A percentile compares a stretch with the other conserved stretches of the same genome.
Evolutionary conservation across 1,140 invertebrate genomes (phyloP).

Genomic region (Trachelipus rathkii): DNA sequence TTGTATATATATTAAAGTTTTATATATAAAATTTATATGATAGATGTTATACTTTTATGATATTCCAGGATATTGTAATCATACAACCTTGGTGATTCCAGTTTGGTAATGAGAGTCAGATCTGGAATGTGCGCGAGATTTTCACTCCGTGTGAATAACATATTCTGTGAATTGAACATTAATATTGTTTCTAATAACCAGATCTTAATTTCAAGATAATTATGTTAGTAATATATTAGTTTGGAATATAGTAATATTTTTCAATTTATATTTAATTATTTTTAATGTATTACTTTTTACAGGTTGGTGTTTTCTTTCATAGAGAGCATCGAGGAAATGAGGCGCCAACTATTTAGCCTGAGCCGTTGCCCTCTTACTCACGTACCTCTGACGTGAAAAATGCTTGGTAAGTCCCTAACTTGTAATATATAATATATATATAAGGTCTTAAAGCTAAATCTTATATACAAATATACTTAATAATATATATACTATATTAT

Average conservation of each 20-base stretch:
- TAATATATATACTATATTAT: no score
- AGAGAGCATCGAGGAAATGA: slow-evolving; percentile 61
- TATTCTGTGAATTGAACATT: slow-evolving; percentile 58
- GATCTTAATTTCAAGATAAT: slow-evolving; percentile 53
- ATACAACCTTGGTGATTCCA: slow-evolving; percentile 65
- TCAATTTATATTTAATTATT: slow-evolving; percentile 33
- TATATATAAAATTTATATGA: no score
- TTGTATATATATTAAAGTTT: no score
- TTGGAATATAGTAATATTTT: background rate
- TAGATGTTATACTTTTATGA: no score
- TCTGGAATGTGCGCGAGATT: slow-evolving; percentile 56
- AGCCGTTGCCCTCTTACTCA: slow-evolving; percentile 63
- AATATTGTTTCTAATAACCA: slow-evolving; percentile 71
- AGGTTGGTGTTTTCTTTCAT: slow-evolving; percentile 65
- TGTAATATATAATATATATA: no score
- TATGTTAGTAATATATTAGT: slow-evolving; percentile 54
- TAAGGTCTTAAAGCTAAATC: no score
- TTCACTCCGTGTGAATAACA: slow-evolving; percentile 56
- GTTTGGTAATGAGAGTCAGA: slow-evolving; percentile 47
- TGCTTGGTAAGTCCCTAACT: slow-evolving; percentile 59
- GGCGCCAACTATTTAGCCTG: slow-evolving; percentile 65
- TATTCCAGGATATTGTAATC: slow-evolving; percentile 59
- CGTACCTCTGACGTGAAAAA: slow-evolving; percentile 62
- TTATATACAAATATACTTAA: no score
- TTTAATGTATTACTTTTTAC: background rate